These are phyloP conservation scores for Calameuta pallipes DNA, from an alignment of 2,888 invertebrate genomes.

Conservation along the genomic window DNA sequence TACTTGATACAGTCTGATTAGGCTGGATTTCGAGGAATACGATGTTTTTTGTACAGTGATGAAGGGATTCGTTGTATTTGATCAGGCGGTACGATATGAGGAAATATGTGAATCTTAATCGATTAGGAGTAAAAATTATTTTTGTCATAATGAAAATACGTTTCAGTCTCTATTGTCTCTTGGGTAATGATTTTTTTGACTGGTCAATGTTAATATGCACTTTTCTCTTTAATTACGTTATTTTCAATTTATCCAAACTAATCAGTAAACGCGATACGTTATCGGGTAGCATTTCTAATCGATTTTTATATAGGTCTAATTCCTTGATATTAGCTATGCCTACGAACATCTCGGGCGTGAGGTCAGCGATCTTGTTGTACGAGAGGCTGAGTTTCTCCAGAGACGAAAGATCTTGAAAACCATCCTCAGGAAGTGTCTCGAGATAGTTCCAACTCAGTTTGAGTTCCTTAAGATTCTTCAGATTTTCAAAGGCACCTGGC, in stretches of 20 bases:
- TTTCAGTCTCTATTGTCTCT: too few relatives aligned
- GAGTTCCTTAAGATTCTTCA: slow-evolving; percentile 14
- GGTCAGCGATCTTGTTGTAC: slow-evolving; percentile 16
- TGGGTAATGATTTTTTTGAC: too few relatives aligned
- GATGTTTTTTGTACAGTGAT: not conserved
- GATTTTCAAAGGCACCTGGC: slow-evolving; percentile 8
- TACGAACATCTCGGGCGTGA: slow-evolving; percentile 8
- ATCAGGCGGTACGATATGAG: not conserved
- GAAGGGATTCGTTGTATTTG: not conserved
- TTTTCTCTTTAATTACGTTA: not conserved
- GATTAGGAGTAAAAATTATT: not conserved
- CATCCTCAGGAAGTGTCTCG: slow-evolving; percentile 12
- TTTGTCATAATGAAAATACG: not conserved
- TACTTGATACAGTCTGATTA: not conserved
- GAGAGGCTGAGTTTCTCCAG: slow-evolving; percentile 16
- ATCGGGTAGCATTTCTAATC: slow-evolving; percentile 17
- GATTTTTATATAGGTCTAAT: slow-evolving; percentile 16
- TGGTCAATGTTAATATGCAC: too few relatives aligned
- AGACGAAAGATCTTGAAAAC: slow-evolving; percentile 8
- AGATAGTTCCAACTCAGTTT: slow-evolving; percentile 20
- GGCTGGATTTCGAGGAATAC: not conserved
- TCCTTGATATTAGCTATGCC: slow-evolving; percentile 12
- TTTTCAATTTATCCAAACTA: slow-evolving; percentile 9
- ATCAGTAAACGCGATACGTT: slow-evolving; percentile 9
- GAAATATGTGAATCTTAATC: not conserved